Conservation (phyloP, 2,797 vertebrate species). For the Astyanax mexicanus region DNA sequence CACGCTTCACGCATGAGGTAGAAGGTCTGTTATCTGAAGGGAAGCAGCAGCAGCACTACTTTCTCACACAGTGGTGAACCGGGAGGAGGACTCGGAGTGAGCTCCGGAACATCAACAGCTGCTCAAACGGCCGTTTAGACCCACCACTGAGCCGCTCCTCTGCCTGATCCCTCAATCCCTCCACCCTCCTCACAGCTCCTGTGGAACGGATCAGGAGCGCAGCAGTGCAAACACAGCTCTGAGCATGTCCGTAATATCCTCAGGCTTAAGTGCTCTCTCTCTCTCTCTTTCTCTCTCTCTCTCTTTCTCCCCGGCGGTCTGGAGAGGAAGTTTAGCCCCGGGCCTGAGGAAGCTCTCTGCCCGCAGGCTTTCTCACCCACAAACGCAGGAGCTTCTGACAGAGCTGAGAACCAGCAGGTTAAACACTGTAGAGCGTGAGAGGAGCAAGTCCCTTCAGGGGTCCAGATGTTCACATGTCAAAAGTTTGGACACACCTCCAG, state of each 20-base stretch:
- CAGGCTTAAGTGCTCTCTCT: slow-evolving; percentile 49
- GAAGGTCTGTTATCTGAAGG: slow-evolving; percentile 11
- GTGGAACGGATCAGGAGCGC: slow-evolving; percentile 29
- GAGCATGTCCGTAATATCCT: slow-evolving; percentile 46
- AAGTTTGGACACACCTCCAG: not conserved
- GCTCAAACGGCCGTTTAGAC: slow-evolving; percentile 29
- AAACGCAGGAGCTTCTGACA: slow-evolving; percentile 27
- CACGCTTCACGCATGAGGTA: too few species aligned
- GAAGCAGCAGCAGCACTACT: not conserved
- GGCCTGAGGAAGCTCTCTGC: slow-evolving; percentile 39
- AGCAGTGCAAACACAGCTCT: slow-evolving; percentile 47
- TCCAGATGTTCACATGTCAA: slow-evolving; percentile 27
- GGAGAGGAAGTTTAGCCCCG: slow-evolving; percentile 42
- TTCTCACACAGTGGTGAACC: slow-evolving; percentile 23
- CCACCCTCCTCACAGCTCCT: slow-evolving; percentile 20
- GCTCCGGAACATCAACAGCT: slow-evolving; percentile 30
- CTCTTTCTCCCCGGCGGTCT: slow-evolving; percentile 15
- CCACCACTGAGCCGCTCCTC: slow-evolving; percentile 14
- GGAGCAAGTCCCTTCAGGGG: slow-evolving; percentile 22
- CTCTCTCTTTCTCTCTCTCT: too few species aligned
- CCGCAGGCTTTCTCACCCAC: slow-evolving; percentile 33
- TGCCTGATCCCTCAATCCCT: slow-evolving; percentile 35
- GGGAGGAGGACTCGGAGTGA: not conserved
- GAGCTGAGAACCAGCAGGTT: slow-evolving; percentile 31
- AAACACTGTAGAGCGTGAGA: slow-evolving; percentile 49